Evolutionary conservation across 2,797 vertebrate species (phyloP), one percentile per base, ranked within the genome.

Genomic region (Podarcis siculus): DNA sequence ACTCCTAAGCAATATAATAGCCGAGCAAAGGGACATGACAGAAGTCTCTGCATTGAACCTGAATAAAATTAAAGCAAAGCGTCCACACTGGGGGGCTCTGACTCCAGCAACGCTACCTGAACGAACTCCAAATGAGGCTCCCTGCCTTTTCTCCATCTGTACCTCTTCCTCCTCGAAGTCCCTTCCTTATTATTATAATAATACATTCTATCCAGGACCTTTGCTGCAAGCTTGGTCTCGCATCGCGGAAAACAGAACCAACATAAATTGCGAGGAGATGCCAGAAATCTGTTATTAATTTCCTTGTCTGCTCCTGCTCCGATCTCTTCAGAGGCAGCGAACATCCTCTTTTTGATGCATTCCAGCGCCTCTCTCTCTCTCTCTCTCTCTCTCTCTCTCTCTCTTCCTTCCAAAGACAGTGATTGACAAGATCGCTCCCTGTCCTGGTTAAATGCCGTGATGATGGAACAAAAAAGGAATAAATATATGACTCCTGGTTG

Each of bases 251-350:
- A 83, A 87, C 66, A 83, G 67, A 85, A 80, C 78, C 69, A 66
- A 85, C 83, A 75, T 75, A 89, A 89, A 85, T 89, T 37, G 45
- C 67, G 49, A 73, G 75, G 30, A 66, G 55, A 42, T 49, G 81
- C 76, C 85, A 90, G 79, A 90, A 90, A 80, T 79, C 85, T 87
- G 76, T 67, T 85, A 39, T 71, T 87, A 81, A 87, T 87, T 87
- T 89, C 71, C 83, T 89, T 77, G 79, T 69, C 88, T 82, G 30
- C 27, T 81, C 64, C n/a, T 79, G 27, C 42, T 35, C 55, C 27
- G 30, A 45, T 78, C 67, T 88, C 76, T 35, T 79, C 27, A 72
- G 82, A 61, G 49, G 66, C n/a, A 32, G 35, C 7, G 39, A 25
- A 49, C 55, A 66, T 80, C 37, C 15, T 45, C 64, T 75, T 23